phyloP scores from a whole-genome alignment of 2,797 vertebrate genomes.

The Brotula barbata region DNA sequence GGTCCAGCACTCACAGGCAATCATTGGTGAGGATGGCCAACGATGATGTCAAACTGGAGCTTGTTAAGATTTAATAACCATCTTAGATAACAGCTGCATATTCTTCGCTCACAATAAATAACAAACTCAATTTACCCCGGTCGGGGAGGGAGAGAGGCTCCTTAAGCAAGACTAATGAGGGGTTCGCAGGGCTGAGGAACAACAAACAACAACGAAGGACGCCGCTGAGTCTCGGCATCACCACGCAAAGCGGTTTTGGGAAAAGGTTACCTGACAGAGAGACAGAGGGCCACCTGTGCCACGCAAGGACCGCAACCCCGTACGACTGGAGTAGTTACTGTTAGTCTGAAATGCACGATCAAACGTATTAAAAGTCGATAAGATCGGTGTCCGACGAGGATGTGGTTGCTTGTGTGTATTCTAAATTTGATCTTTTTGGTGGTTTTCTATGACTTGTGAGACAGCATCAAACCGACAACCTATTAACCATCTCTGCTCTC shows the following conservation, averaged over 20 bases:
- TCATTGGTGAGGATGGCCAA: not conserved
- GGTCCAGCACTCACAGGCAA: conserved; percentile 19
- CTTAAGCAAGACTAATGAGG: conserved; percentile 85
- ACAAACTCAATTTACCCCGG: conserved; percentile 76
- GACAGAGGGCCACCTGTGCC: conserved; percentile 45
- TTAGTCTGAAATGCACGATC: not conserved
- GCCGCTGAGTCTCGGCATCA: conserved; percentile 70
- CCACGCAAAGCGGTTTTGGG: conserved; percentile 77
- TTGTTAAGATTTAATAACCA: conserved; percentile 79
- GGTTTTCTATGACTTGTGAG: not conserved
- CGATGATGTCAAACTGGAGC: conserved; percentile 60
- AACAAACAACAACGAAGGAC: conserved; percentile 83
- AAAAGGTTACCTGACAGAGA: conserved; percentile 79
- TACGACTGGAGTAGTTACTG: too few species aligned
- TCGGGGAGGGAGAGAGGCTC: conserved; percentile 73
- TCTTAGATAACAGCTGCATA: conserved; percentile 58
- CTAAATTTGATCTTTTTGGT: not conserved
- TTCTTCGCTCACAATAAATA: conserved; percentile 78
- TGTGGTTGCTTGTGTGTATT: not conserved
- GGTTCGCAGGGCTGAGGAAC: conserved; percentile 80
- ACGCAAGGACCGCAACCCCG: conserved; percentile 27
- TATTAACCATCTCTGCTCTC: not conserved
- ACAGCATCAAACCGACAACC: not conserved
- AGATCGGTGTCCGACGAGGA: conserved; percentile 17
- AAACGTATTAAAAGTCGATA: conserved; percentile 16